Conservation (phyloP, 2,888 invertebrate species). For the Cryptocephalus moraei region DNA sequence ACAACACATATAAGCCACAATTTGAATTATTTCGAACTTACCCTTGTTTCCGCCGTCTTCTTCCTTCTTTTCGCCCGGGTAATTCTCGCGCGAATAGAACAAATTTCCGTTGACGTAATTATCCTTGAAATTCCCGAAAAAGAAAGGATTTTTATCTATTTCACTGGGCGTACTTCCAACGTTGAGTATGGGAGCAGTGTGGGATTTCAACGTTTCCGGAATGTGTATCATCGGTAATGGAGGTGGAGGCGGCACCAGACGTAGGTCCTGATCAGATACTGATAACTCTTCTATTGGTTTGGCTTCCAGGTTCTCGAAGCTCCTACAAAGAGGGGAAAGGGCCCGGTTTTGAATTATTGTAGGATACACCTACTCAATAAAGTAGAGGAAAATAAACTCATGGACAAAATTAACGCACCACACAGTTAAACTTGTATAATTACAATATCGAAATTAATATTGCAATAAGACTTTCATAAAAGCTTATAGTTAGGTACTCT, state of each 20-base stretch:
- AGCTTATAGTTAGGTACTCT: too few species aligned
- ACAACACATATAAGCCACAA: not conserved
- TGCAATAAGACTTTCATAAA: too few species aligned
- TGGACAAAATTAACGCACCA: too few species aligned
- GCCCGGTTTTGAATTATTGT: too few species aligned
- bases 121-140: conserved; percentile 27
- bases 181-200: conserved; percentile 1
- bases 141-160: conserved; percentile 27
- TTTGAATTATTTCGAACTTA: too few species aligned
- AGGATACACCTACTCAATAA: too few species aligned
- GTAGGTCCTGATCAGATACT: conserved; percentile 20
- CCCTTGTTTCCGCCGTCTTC: not conserved
- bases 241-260: conserved; percentile 17
- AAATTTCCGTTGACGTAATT: conserved; percentile 26
- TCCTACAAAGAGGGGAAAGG: conserved; percentile 17
- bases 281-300: conserved; percentile 23
- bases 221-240: conserved; percentile 1
- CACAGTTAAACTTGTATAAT: too few species aligned
- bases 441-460: too few species aligned
- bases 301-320: conserved; percentile 30
- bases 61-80: not conserved
- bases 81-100: conserved; percentile 15
- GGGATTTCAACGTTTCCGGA: not conserved
- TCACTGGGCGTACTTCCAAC: conserved; percentile 2
- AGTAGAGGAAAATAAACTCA: too few species aligned